A percentile compares a stretch with the other conserved stretches of the same genome.
phyloP scores from a whole-genome alignment of 30 jellyfish, hydroid and myxozoan species.

The Pelagia noctiluca region DNA sequence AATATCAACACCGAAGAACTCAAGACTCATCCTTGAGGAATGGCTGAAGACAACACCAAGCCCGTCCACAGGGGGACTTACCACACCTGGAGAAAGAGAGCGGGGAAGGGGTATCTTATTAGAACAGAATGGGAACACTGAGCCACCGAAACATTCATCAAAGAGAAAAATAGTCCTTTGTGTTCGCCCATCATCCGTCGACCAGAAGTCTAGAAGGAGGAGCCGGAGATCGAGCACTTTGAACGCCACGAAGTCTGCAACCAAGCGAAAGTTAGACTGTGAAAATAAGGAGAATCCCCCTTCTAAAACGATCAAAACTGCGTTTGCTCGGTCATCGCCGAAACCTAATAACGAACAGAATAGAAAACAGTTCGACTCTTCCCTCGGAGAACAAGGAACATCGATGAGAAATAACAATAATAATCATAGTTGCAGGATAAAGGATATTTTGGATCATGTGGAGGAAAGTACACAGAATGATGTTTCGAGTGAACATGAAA shows the following conservation, averaged over 20 bases:
- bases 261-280: slow-evolving; percentile 54
- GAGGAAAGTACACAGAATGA: slow-evolving; percentile 32
- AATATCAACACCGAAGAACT: slow-evolving; percentile 60
- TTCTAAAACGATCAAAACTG: slow-evolving; percentile 39
- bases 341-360: not conserved
- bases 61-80: slow-evolving; percentile 1
- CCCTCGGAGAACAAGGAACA: not conserved
- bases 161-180: slow-evolving; percentile 43
- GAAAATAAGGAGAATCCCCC: slow-evolving; percentile 69
- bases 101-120: slow-evolving; percentile 23
- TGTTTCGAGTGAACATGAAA: slow-evolving; percentile 6
- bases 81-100: not conserved
- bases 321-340: slow-evolving; percentile 37
- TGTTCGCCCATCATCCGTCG: slow-evolving; percentile 56
- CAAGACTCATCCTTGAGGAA: slow-evolving; percentile 53
- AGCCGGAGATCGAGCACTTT: slow-evolving; percentile 9
- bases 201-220: slow-evolving; percentile 18
- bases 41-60: slow-evolving; percentile 67
- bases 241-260: slow-evolving; percentile 24
- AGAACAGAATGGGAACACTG: slow-evolving; percentile 8
- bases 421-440: not conserved
- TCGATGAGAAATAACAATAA: slow-evolving; percentile 9
- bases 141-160: not conserved
- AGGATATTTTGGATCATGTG: slow-evolving; percentile 46
- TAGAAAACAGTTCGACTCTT: slow-evolving; percentile 9